phyloP scores from a whole-genome alignment of 2,888 invertebrate species.

The Sphecodes monilicornis region DNA sequence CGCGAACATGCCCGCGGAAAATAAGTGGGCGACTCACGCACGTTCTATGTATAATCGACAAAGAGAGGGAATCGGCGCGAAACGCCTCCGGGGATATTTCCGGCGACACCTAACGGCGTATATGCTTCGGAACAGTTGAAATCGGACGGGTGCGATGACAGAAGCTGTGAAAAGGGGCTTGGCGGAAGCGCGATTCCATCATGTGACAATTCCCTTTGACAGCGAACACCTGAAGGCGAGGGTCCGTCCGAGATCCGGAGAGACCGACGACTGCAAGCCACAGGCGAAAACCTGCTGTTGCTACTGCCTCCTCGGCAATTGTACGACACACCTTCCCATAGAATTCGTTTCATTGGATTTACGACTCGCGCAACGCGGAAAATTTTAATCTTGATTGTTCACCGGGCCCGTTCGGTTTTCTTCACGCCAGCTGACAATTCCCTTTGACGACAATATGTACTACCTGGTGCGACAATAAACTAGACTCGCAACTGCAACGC shows the following conservation, averaged over 20 bases:
- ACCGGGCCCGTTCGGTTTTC: neutral
- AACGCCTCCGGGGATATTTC: conserved; percentile 45
- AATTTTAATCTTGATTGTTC: neutral
- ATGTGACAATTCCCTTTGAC: conserved; percentile 59
- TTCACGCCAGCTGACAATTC: neutral
- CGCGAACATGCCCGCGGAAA: conserved; percentile 41
- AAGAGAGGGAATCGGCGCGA: conserved; percentile 38
- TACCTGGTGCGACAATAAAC: neutral
- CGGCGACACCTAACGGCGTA: conserved; percentile 32
- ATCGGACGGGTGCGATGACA: conserved; percentile 42
- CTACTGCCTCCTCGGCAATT: neutral
- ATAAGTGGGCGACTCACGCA: conserved; percentile 50
- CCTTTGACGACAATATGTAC: neutral
- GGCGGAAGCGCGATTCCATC: conserved; percentile 57
- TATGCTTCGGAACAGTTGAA: conserved; percentile 39
- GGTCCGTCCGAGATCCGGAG: neutral
- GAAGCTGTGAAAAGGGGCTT: conserved; percentile 45
- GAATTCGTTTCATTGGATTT: conserved; percentile 23
- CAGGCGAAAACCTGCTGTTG: neutral
- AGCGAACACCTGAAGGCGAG: conserved; percentile 11
- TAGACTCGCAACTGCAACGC: neutral
- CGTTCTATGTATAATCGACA: conserved; percentile 55
- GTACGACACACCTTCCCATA: neutral
- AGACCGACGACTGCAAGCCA: neutral
- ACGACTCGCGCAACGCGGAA: neutral